phyloP scores from a whole-genome alignment of 2,797 vertebrate species.

The Lutjanus campechanus region DNA sequence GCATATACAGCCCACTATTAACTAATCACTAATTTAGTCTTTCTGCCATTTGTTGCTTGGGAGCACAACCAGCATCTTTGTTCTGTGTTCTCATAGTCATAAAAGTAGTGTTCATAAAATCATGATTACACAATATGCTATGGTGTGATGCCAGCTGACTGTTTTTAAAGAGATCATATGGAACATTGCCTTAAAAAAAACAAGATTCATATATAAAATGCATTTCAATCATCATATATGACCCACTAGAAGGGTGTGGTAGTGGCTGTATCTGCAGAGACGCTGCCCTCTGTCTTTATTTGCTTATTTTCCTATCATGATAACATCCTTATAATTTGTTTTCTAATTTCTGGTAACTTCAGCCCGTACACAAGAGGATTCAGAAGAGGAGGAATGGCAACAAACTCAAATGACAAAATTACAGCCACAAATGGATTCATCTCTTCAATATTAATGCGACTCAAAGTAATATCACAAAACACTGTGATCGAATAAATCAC shows the following conservation, averaged over 20 bases:
- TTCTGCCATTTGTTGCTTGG: too few species aligned
- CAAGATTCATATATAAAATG: too few species aligned
- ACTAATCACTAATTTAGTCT: too few species aligned
- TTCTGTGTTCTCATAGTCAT: background rate
- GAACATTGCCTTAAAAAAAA: too few species aligned
- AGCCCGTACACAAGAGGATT: conserved; percentile 78
- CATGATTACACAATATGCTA: background rate
- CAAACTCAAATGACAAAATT: conserved; percentile 76
- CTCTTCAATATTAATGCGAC: conserved; percentile 45
- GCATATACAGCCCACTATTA: too few species aligned
- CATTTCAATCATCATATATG: too few species aligned
- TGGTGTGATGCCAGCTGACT: background rate
- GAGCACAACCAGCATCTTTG: too few species aligned
- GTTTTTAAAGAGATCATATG: background rate
- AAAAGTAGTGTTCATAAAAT: background rate
- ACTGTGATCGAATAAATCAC: conserved; percentile 47
- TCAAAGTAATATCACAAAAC: conserved; percentile 67
- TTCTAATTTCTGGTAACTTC: conserved; percentile 72
- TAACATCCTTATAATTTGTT: conserved; percentile 47
- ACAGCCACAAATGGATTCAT: conserved; percentile 60
- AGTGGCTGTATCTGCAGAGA: too few species aligned
- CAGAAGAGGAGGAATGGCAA: conserved; percentile 73
- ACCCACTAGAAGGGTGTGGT: too few species aligned
- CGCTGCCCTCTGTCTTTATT: too few species aligned
- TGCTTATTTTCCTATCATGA: too few species aligned